phyloP scores from a whole-genome alignment of 1,140 invertebrate genomes.

The Pseudobourletiella spinata region DNA sequence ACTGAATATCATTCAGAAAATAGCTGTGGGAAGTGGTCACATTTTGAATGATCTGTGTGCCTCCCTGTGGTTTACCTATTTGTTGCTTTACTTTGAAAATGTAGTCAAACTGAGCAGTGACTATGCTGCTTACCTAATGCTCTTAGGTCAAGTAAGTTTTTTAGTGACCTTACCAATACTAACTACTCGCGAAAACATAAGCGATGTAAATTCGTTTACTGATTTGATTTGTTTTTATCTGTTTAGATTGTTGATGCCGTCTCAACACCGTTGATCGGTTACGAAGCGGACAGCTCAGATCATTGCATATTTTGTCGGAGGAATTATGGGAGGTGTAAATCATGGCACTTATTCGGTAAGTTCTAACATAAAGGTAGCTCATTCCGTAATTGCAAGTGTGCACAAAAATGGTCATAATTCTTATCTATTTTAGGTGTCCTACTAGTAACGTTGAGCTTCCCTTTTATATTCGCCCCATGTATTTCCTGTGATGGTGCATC shows the following conservation, averaged over 20 bases:
- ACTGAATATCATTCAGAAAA: conserved; percentile 28
- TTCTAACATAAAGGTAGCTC: neutral
- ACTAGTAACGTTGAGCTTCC: conserved; percentile 58
- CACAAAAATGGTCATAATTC: neutral
- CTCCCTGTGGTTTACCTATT: conserved; percentile 95
- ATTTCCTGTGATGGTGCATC: conserved; percentile 50
- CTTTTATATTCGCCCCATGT: conserved; percentile 81
- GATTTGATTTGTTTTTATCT: neutral
- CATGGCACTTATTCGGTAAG: conserved; percentile 81
- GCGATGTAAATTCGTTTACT: no score
- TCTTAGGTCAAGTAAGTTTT: conserved; percentile 82
- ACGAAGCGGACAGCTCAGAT: conserved; percentile 44
- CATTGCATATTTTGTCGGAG: conserved; percentile 36
- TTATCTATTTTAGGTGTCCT: conserved; percentile 14
- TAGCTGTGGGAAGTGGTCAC: conserved; percentile 63
- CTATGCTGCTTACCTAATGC: conserved; percentile 65
- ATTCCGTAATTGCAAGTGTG: neutral
- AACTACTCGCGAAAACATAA: no score
- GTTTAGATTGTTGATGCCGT: conserved; percentile 11
- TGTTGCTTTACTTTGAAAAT: conserved; percentile 83
- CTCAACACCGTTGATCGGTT: conserved; percentile 13
- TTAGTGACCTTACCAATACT: conserved; percentile 67
- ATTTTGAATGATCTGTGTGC: conserved; percentile 91
- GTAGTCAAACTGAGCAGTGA: conserved; percentile 66
- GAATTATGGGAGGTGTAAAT: conserved; percentile 73